Evolutionary conservation across 2,797 vertebrate species (phyloP), one percentile per base, ranked within the genome.

Genomic region (Halcyon chelicuti): DNA sequence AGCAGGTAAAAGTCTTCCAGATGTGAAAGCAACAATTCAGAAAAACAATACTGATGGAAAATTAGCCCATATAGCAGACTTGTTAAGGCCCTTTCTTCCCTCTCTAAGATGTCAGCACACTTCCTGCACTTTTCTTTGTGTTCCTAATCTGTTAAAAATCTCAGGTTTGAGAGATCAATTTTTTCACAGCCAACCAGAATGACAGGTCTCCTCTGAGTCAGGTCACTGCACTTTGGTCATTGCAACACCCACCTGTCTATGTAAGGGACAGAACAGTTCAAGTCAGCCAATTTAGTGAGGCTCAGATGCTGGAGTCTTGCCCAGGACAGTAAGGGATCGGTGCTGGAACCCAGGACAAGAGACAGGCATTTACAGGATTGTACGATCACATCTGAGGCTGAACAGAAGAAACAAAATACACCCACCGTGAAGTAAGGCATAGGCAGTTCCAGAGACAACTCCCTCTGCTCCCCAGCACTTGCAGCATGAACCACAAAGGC

Each of bases 121-220:
- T 67, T 60, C 13, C 35, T 29, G 23, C 7, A 2, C 29, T 63
- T 82, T 22, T 37, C 31, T 70, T 71, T 29, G 14, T 68, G 13
- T 21, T 39, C 37, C 46, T 65, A 1, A 39, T 10, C 31, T 28
- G 28, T 57, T 54, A 9, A 58, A 6, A 77, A 77, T 29, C 37
- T 71, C 52, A 1, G 7, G 23, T 68, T 28, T 29, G 42, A 33
- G 37, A 6, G 9, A 16, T n/a, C 2, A 0, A 0, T 57, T 80
- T 73, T 49, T 58, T 9, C 79, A 29, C 42, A 73, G 20, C 5
- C 51, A 62, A 3, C 4, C 68, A 31, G 23, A 78, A 35, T 8
- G 37, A 46, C 6, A 1, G 6, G 14, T 47, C 28, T 66, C 17
- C 47, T 58, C 35, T 25, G 33, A 35, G 5, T 12, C 35, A 51